These are phyloP conservation scores for Lasioglossum morio DNA, from an alignment of 2,888 invertebrate genomes.

Conservation along the genomic window DNA sequence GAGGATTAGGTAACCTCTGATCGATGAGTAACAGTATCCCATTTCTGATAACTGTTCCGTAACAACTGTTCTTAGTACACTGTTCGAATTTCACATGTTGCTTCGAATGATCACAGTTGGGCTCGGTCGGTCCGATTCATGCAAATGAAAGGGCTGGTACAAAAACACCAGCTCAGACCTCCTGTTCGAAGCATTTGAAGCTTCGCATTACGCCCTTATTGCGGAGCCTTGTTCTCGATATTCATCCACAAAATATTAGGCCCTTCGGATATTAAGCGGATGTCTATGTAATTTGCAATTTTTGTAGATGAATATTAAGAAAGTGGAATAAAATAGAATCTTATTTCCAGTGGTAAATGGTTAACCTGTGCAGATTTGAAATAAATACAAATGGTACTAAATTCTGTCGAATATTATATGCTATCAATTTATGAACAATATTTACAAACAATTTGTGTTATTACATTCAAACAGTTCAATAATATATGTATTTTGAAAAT, in stretches of 20 bases:
- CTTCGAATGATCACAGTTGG: background rate
- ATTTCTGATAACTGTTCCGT: constrained; percentile 12
- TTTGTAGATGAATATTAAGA: too few species aligned
- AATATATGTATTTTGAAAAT: too few species aligned
- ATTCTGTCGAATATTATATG: too few species aligned
- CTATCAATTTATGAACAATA: too few species aligned
- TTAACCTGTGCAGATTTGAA: too few species aligned
- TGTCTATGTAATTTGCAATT: too few species aligned
- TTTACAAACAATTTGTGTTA: too few species aligned
- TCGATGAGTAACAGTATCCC: constrained; percentile 21
- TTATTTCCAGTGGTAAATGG: too few species aligned
- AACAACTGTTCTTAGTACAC: background rate
- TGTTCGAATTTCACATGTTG: constrained; percentile 18
- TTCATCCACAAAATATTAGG: background rate
- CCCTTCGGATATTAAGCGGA: too few species aligned
- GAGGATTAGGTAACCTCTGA: constrained; percentile 4
- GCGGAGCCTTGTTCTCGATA: background rate
- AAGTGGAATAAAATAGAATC: too few species aligned
- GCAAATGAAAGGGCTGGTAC: background rate
- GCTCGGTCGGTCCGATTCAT: background rate
- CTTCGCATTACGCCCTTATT: background rate
- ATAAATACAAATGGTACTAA: too few species aligned
- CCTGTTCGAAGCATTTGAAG: background rate
- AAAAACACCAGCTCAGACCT: background rate
- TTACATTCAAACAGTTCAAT: too few species aligned